Evolutionary conservation across 2,113 vertebrate genomes (phyloP).

Genomic region (Otus sunia): DNA sequence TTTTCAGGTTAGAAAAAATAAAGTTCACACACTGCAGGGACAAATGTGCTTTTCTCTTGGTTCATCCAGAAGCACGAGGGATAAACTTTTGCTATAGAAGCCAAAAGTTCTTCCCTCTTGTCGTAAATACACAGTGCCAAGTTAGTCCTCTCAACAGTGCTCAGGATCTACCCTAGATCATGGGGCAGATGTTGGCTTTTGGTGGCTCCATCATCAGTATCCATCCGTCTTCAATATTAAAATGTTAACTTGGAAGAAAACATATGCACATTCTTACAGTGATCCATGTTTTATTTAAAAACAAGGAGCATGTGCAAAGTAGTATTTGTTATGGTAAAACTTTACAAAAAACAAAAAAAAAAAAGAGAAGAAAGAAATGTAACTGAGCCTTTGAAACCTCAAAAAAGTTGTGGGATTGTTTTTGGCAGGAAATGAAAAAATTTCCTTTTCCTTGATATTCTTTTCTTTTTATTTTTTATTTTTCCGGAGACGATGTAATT

Average conservation of each 20-base stretch:
- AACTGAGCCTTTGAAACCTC: neutral
- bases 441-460: neutral
- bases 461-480: neutral
- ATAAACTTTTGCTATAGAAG: neutral
- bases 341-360: neutral
- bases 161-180: neutral
- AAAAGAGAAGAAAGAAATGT: neutral
- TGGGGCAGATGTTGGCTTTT: neutral
- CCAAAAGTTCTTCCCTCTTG: neutral
- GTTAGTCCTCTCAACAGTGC: neutral
- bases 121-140: neutral
- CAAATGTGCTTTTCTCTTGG: neutral
- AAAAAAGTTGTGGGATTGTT: neutral
- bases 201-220: neutral
- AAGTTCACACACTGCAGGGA: neutral
- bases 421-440: constrained; percentile 48
- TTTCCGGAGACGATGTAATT: neutral
- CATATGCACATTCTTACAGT: accelerated
- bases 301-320: neutral
- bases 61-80: neutral
- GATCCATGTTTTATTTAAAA: neutral
- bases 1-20: neutral
- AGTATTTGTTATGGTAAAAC: neutral
- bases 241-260: neutral
- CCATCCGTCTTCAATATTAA: neutral